Evolutionary conservation across 2,797 vertebrate genomes (phyloP).

Genomic region (Florisuga fusca): DNA sequence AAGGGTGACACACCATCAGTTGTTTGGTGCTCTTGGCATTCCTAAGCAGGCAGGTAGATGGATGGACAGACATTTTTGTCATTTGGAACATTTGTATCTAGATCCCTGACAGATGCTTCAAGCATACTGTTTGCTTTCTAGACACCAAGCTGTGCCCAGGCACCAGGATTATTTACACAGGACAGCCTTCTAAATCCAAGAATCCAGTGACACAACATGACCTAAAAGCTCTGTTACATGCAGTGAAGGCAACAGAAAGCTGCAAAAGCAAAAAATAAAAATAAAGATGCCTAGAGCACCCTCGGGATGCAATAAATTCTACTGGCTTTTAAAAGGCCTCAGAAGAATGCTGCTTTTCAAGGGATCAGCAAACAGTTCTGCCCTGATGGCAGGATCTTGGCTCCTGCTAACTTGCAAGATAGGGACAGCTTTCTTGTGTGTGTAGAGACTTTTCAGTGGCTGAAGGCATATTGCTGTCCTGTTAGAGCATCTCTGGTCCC

Average conservation of each 20-base stretch:
- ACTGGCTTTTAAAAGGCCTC: neutral
- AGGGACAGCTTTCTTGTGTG: neutral
- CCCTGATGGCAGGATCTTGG: neutral
- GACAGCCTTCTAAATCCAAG: neutral
- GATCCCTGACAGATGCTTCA: neutral
- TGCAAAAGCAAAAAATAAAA: neutral
- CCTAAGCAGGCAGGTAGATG: neutral
- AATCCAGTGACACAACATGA: neutral
- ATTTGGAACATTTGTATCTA: neutral
- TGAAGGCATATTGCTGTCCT: neutral
- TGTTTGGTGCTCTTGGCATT: neutral
- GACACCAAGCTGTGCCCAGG: neutral
- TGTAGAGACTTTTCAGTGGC: neutral
- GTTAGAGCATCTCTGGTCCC: neutral
- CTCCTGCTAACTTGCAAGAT: neutral
- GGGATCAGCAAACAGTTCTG: neutral
- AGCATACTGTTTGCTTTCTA: slow-evolving; percentile 22
- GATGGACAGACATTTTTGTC: slow-evolving; percentile 13
- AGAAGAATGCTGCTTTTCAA: neutral
- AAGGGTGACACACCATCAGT: neutral
- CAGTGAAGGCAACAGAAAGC: neutral
- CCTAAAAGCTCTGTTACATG: neutral
- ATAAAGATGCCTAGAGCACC: neutral
- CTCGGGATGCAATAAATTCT: neutral
- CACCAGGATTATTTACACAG: neutral